phyloP scores from a whole-genome alignment of 2,888 invertebrate genomes.

The Capitulum mitella region DNA sequence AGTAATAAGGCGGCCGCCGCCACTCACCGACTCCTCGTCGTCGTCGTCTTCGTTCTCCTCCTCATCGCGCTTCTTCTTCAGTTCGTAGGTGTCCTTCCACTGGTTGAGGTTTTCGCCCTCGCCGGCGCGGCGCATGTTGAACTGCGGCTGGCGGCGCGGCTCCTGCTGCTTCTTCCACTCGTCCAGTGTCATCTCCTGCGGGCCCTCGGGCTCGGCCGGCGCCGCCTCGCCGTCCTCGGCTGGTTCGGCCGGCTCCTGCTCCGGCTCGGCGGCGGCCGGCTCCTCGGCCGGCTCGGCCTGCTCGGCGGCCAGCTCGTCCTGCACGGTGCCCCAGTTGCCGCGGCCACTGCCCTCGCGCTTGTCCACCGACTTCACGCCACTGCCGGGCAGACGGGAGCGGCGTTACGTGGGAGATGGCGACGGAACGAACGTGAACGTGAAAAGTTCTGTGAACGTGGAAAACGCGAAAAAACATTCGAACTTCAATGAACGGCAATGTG shows the following conservation, averaged over 20 bases:
- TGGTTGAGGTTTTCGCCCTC: conserved; percentile 85
- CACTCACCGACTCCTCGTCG: conserved; percentile 40
- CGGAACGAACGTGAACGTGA: too few relatives aligned
- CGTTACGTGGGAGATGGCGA: too few relatives aligned
- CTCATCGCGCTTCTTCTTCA: conserved; percentile 53
- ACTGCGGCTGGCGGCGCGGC: conserved; percentile 73
- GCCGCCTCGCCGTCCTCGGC: conserved; percentile 33
- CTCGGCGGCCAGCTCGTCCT: conserved; percentile 61
- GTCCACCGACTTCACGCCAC: conserved; percentile 83
- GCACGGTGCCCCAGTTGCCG: conserved; percentile 91
- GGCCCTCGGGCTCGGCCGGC: conserved; percentile 57
- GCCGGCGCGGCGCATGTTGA: conserved; percentile 85
- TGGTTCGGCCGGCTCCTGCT: not conserved
- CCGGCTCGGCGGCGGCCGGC: conserved; percentile 2
- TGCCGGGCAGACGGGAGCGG: conserved; percentile 43
- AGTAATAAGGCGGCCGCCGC: too few relatives aligned
- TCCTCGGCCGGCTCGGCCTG: not conserved
- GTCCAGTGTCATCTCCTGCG: conserved; percentile 81
- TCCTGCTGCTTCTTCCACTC: conserved; percentile 81
- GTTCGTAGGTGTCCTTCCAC: conserved; percentile 80
- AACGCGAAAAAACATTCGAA: too few relatives aligned
- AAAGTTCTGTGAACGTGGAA: too few relatives aligned
- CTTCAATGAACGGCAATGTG: too few relatives aligned
- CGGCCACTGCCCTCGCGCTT: conserved; percentile 91
- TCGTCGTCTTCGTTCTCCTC: conserved; percentile 54